Evolutionary conservation across 2,888 invertebrate species (phyloP).

Genomic region (Oconnorella tubifera): DNA sequence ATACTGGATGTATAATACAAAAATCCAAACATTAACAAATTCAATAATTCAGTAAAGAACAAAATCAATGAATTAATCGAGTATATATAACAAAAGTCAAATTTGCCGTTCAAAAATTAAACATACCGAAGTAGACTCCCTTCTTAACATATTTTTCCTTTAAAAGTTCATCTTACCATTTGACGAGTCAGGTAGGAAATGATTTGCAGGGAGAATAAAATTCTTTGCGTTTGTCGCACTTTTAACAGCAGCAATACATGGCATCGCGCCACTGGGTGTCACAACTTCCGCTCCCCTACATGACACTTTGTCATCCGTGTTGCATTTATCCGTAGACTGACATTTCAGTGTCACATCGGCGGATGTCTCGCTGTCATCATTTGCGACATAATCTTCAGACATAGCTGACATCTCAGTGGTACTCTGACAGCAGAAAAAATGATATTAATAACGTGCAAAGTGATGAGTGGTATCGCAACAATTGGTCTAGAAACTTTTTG

Average conservation of each 20-base stretch:
- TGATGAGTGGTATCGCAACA: no score
- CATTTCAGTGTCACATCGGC: background rate
- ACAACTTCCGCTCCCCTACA: background rate
- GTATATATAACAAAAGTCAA: no score
- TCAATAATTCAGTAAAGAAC: no score
- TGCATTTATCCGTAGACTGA: background rate
- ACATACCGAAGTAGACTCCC: no score
- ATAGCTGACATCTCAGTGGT: slow-evolving; percentile 12
- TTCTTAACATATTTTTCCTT: no score
- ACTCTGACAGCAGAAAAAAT: slow-evolving; percentile 1
- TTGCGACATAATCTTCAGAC: background rate
- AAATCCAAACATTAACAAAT: no score
- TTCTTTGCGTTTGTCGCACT: background rate
- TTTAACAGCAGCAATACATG: background rate
- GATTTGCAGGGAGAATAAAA: background rate
- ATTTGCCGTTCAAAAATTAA: no score
- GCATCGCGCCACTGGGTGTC: background rate
- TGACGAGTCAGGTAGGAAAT: background rate
- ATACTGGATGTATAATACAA: no score
- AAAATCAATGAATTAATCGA: no score
- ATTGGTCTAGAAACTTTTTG: no score
- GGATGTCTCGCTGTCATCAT: background rate
- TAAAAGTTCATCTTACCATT: slow-evolving; percentile 10
- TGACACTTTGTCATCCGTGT: background rate
- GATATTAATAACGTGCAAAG: background rate